Evolutionary conservation across 2,113 vertebrate genomes (phyloP), one percentile per base, ranked within the genome.

Genomic region (Hylia prasina): DNA sequence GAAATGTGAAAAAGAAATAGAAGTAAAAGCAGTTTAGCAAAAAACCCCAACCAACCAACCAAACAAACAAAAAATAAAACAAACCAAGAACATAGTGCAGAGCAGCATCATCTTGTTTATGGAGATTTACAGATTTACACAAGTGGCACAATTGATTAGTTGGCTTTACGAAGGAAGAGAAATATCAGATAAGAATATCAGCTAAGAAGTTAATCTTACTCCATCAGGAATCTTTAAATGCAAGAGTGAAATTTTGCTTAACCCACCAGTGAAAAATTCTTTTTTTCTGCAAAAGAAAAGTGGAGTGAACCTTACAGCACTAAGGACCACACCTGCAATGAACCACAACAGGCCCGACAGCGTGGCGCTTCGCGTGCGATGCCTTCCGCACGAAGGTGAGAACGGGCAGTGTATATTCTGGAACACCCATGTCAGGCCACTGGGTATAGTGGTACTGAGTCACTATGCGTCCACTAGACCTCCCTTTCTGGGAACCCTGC

Each of bases 391-490:
- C 97, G 9, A 99, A 99, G 80, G 98, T 98, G 83, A 99, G 98
- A 50, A 99, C 98, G 0, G 99, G 99, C 79, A 99, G 98, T 0
- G 98, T 96, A 15, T 99, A 99, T 13, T 99, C 99, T 0, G 99
- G 99, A 65, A 99, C 99, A 6, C 99, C 99, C 99, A 99, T 99
- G 96, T 99, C 99, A 25, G 99, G 99, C 99, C 99, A 99, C 95
- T 99, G 99, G 23, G 99, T 99, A 93, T 99, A 99, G 86, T 99
- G 99, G 96, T 98, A 99, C 89, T 99, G 99, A 4, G 96, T 98
- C 47, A 99, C 98, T 11, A 97, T 73, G 10, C 98, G 98, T n/a
- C 99, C 99, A 48, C 94, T 98, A 44, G 95, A 92, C 60, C 98
- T 97, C 78, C 98, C 98, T 96, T 98, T 99, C 97, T 98, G 98